phyloP scores from a whole-genome alignment of 2,113 vertebrate genomes.

The Danio rerio region GRCz12tu NC_133177.1:33283501-33284000 shows the following conservation, averaged over 20 bases:
- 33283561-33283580: slow-evolving; percentile 93
- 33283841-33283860: slow-evolving; percentile 58
- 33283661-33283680: slow-evolving; percentile 97
- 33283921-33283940: slow-evolving; percentile 46
- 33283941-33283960: slow-evolving; percentile 50
- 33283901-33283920: slow-evolving; percentile 49
- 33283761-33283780: slow-evolving; percentile 7
- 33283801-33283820: slow-evolving; percentile 25
- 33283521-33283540: slow-evolving; percentile 96
- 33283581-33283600: slow-evolving; percentile 95
- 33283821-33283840: slow-evolving; percentile 59
- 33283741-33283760: slow-evolving; percentile 11
- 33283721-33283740: slow-evolving; percentile 48
- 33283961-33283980: slow-evolving; percentile 39
- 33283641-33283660: slow-evolving; percentile 97
- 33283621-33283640: slow-evolving; percentile 96
- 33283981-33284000: slow-evolving; percentile 49
- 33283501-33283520: slow-evolving; percentile 90
- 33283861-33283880: slow-evolving; percentile 58
- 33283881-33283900: slow-evolving; percentile 60
- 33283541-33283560: slow-evolving; percentile 91
- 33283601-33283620: slow-evolving; percentile 95
- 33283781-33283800: slow-evolving; percentile 26
- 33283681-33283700: slow-evolving; percentile 88
- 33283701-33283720: slow-evolving; percentile 35